Conservation (phyloP, 2,888 invertebrate genomes). For the Nomada fucata region DNA sequence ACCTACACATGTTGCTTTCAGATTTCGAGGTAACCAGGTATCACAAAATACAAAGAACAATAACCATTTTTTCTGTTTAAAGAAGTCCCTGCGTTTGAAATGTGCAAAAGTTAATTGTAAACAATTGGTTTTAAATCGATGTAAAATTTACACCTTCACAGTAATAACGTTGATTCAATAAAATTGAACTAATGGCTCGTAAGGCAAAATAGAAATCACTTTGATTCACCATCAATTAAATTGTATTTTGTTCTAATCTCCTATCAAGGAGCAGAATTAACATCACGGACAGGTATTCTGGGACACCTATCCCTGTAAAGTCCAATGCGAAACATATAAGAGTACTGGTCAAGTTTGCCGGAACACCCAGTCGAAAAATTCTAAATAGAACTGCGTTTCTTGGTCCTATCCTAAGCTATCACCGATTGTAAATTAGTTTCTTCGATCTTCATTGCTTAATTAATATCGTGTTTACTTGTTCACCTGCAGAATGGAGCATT, state of each 20-base stretch:
- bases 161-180: conserved; percentile 25
- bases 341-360: conserved; percentile 67
- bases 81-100: conserved; percentile 29
- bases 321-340: conserved; percentile 59
- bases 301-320: conserved; percentile 17
- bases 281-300: background rate
- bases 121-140: conserved; percentile 18
- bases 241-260: conserved; percentile 27
- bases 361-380: conserved; percentile 65
- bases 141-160: conserved; percentile 17
- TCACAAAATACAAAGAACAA: conserved; percentile 54
- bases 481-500: conserved; percentile 67
- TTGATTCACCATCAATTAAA: conserved; percentile 37
- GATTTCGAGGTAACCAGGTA: conserved; percentile 50
- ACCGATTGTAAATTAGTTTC: conserved; percentile 77
- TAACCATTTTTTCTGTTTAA: conserved; percentile 10
- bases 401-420: conserved; percentile 74
- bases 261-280: conserved; percentile 17
- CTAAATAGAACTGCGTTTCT: conserved; percentile 72
- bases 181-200: conserved; percentile 40
- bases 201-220: conserved; percentile 47
- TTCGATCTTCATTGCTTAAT: conserved; percentile 77
- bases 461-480: conserved; percentile 75
- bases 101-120: conserved; percentile 37
- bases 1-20: conserved; percentile 40